Evolutionary conservation across 2,797 vertebrate species (phyloP).

Genomic region (Brachyalestes nurse): DNA sequence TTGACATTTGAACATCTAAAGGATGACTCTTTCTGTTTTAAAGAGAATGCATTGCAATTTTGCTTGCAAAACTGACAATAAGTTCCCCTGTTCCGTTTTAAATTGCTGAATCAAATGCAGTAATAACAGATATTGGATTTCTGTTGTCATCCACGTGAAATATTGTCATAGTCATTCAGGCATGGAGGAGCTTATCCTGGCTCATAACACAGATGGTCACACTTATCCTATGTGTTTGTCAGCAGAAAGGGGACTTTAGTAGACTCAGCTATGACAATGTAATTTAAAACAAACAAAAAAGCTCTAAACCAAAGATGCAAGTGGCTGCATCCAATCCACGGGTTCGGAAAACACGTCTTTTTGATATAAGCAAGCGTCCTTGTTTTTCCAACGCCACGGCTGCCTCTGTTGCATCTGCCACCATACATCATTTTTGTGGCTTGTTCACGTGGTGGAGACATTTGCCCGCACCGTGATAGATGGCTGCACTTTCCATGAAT

Average conservation of each 20-base stretch:
- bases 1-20: background rate
- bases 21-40: background rate
- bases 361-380: background rate
- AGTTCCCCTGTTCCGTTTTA: background rate
- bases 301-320: background rate
- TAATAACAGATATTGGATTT: background rate
- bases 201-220: background rate
- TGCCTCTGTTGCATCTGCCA: background rate
- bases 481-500: constrained; percentile 6
- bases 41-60: background rate
- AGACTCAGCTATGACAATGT: background rate
- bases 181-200: background rate
- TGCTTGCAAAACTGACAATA: background rate
- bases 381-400: background rate
- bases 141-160: background rate
- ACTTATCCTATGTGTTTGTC: background rate
- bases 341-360: background rate
- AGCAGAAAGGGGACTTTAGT: background rate
- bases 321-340: background rate
- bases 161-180: background rate
- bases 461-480: constrained; percentile 7
- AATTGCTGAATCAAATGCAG: background rate
- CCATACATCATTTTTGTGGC: constrained; percentile 11
- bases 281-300: background rate
- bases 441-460: background rate